Evolutionary conservation across 2,888 invertebrate species (phyloP).

Genomic region (Fragum whitleyi): DNA sequence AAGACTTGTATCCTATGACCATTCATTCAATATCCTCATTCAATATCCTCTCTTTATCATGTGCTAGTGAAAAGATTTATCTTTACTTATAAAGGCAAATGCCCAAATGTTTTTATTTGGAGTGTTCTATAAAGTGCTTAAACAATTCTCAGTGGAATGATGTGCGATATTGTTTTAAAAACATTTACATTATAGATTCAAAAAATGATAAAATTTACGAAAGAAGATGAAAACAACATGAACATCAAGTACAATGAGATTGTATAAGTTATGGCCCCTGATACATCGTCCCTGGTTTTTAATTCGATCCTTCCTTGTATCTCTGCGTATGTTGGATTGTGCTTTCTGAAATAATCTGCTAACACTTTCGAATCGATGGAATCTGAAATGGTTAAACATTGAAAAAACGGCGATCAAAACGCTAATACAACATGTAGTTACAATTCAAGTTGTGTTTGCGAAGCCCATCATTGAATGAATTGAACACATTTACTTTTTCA

Average conservation of each 20-base stretch:
- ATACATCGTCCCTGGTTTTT: not conserved
- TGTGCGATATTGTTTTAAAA: too few relatives aligned
- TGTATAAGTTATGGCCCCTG: not conserved
- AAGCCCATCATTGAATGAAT: not conserved
- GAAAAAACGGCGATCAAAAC: not conserved
- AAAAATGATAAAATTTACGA: too few relatives aligned
- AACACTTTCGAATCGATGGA: conserved; percentile 29
- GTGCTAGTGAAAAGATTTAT: too few relatives aligned
- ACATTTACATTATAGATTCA: too few relatives aligned
- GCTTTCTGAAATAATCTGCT: conserved; percentile 27
- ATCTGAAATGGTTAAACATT: conserved; percentile 42
- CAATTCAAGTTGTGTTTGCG: not conserved
- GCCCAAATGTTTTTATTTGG: too few relatives aligned
- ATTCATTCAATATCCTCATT: too few relatives aligned
- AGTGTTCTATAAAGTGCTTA: too few relatives aligned
- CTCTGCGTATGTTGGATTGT: conserved; percentile 33
- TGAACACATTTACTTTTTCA: too few relatives aligned
- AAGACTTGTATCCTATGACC: too few relatives aligned
- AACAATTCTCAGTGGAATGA: too few relatives aligned
- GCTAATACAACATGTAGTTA: not conserved
- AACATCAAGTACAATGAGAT: not conserved
- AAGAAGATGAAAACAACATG: not conserved
- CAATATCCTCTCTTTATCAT: too few relatives aligned
- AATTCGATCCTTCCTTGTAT: conserved; percentile 35
- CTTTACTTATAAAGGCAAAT: too few relatives aligned